These are phyloP conservation scores for Elanoides forficatus DNA, from an alignment of 2,113 vertebrate species.

Conservation along the genomic window DNA sequence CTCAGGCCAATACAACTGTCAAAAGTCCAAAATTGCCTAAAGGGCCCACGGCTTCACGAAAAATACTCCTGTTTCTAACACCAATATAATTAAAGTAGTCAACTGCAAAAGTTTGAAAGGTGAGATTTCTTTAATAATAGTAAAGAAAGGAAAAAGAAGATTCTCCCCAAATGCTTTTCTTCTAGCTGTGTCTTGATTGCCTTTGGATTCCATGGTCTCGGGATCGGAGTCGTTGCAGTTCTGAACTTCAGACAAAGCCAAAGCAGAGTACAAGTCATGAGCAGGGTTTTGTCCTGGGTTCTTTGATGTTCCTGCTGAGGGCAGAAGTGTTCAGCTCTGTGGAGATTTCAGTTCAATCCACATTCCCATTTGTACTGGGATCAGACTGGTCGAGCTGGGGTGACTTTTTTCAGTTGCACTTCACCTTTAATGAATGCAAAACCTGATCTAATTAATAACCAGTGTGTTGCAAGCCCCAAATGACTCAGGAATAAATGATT, in stretches of 20 bases:
- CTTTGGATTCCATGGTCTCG: background rate
- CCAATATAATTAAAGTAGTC: background rate
- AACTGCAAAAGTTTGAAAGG: background rate
- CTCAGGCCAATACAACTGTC: background rate
- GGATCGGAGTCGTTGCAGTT: background rate
- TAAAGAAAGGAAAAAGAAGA: background rate
- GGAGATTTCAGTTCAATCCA: background rate
- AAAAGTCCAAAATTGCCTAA: background rate
- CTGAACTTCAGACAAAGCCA: background rate
- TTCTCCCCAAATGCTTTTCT: background rate
- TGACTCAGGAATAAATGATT: conserved; percentile 18
- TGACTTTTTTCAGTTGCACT: background rate
- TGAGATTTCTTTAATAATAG: background rate
- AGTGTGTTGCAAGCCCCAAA: background rate
- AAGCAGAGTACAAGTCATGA: background rate
- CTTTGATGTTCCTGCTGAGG: fast-evolving
- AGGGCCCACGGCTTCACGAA: background rate
- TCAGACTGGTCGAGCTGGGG: background rate
- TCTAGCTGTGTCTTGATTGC: background rate
- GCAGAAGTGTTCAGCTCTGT: background rate
- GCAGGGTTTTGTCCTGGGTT: background rate
- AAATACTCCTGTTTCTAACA: background rate
- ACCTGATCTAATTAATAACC: background rate
- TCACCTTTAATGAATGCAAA: background rate
- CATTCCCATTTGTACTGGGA: background rate